Conservation (phyloP, 2,888 invertebrate species). For the Cataglyphis livida region DNA sequence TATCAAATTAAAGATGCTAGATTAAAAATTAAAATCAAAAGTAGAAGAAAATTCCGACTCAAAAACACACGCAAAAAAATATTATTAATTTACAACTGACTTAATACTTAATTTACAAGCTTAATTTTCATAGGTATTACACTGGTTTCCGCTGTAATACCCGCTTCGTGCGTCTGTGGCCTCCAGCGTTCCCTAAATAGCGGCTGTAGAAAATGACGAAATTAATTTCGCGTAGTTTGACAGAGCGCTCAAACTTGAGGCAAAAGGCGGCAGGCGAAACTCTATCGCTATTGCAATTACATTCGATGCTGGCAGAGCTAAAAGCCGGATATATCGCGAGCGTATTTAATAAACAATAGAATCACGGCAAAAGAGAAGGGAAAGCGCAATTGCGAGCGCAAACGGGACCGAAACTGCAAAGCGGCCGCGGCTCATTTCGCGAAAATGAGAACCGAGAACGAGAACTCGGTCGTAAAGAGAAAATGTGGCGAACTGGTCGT, state of each 20-base stretch:
- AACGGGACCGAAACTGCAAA: constrained; percentile 13
- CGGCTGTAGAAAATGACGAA: constrained; percentile 17
- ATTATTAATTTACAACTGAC: neutral
- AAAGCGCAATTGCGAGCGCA: constrained; percentile 11
- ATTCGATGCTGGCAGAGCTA: neutral
- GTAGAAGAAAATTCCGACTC: neutral
- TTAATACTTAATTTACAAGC: neutral
- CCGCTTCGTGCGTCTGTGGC: neutral
- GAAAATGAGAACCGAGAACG: constrained; percentile 29
- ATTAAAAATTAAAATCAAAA: neutral
- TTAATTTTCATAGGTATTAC: neutral
- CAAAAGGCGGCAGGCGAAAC: neutral
- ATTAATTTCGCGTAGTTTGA: constrained; percentile 28
- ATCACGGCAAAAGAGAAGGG: neutral
- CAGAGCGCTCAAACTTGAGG: constrained; percentile 9
- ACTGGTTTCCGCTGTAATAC: neutral
- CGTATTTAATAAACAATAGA: constrained; percentile 41
- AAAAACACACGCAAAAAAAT: neutral
- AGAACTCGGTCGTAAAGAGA: constrained; percentile 55
- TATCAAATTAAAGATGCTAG: neutral
- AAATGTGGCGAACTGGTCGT: constrained; percentile 54
- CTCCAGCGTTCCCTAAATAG: constrained; percentile 4
- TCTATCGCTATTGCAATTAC: constrained; percentile 4
- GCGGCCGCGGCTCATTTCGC: constrained; percentile 13
- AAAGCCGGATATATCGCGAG: constrained; percentile 24